phyloP scores from a whole-genome alignment of 2,888 invertebrate genomes.

The Nipponacmea schrenckii region DNA sequence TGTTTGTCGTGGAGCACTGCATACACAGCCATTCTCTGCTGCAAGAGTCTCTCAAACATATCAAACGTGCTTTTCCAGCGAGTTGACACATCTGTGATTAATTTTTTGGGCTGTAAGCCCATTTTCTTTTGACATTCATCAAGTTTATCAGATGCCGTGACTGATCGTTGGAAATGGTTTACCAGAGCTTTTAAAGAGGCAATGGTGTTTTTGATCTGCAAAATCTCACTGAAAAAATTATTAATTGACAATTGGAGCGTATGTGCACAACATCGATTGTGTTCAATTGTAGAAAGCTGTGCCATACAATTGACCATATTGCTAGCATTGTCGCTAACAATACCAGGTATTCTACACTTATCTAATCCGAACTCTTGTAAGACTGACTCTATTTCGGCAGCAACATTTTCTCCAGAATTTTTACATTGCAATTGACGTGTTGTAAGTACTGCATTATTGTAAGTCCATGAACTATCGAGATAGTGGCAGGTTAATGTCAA shows the following conservation, averaged over 20 bases:
- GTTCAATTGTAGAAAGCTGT: neutral
- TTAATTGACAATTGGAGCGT: neutral
- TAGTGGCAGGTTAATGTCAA: too few species aligned
- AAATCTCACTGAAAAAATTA: too few species aligned
- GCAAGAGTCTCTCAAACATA: neutral
- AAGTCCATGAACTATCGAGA: too few species aligned
- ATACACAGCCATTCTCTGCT: neutral
- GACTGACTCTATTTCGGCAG: too few species aligned
- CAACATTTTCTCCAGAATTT: too few species aligned
- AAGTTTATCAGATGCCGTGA: too few species aligned
- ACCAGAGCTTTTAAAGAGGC: too few species aligned
- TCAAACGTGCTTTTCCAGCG: neutral
- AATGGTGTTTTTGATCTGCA: too few species aligned
- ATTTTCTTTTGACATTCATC: neutral
- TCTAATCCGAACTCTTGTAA: too few species aligned
- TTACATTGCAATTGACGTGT: too few species aligned
- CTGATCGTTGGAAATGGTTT: too few species aligned
- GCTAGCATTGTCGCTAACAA: neutral
- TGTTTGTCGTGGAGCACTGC: neutral
- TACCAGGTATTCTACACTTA: neutral
- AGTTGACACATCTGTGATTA: neutral
- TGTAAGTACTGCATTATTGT: too few species aligned
- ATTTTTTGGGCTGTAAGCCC: neutral
- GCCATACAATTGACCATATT: neutral
- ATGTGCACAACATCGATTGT: slow-evolving; percentile 2